phyloP scores from a whole-genome alignment of 2,797 vertebrate genomes.

The Corythornis leucogaster region DNA sequence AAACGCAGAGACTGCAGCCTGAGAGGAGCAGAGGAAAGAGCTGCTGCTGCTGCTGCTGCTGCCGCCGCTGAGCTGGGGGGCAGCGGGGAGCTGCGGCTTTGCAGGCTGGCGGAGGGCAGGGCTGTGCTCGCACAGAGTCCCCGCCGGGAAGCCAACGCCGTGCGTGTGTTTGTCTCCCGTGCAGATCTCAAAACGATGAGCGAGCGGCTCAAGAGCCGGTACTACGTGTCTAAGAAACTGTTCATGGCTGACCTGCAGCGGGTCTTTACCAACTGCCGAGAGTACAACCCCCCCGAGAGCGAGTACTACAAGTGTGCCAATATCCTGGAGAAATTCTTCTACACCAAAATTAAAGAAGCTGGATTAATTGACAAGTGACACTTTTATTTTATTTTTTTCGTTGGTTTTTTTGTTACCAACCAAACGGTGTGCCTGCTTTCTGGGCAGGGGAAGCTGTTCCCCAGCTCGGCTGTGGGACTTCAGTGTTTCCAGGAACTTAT shows the following conservation, averaged over 20 bases:
- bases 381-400: neutral
- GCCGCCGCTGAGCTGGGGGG: too few species aligned
- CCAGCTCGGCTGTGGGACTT: constrained; percentile 57
- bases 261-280: constrained; percentile 98
- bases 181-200: constrained; percentile 99
- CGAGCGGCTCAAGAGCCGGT: constrained; percentile 96
- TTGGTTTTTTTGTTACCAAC: neutral
- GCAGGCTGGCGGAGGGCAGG: too few species aligned
- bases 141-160: too few species aligned
- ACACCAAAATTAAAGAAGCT: constrained; percentile 98
- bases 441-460: constrained; percentile 57
- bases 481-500: constrained; percentile 63
- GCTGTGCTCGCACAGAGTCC: too few species aligned
- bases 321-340: constrained; percentile 99
- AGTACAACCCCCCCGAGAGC: constrained; percentile 98
- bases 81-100: too few species aligned
- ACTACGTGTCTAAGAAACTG: constrained; percentile 97
- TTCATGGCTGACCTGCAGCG: constrained; percentile 99
- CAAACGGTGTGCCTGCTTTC: constrained; percentile 69
- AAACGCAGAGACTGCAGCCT: neutral
- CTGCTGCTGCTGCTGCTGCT: too few species aligned
- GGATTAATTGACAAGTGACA: constrained; percentile 95
- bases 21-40: too few species aligned
- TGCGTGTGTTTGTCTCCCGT: constrained; percentile 13
- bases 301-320: constrained; percentile 99